These are phyloP conservation scores for Umimayanthus chanpuru DNA, from an alignment of 92 coral and sea anemone genomes.

Conservation along the genomic window DNA sequence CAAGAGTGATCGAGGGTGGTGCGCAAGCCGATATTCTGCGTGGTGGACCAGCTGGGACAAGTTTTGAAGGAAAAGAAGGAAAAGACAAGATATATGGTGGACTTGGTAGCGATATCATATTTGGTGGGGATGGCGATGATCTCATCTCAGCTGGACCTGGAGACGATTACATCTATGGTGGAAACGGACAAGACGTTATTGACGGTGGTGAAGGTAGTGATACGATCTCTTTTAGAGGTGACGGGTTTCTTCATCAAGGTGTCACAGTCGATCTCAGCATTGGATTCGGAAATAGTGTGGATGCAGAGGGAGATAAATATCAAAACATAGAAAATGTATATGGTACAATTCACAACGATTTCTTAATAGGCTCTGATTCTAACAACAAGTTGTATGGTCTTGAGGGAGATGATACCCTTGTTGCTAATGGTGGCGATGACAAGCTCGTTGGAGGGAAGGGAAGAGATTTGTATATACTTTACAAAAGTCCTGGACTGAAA, in stretches of 20 bases:
- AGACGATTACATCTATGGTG: no score
- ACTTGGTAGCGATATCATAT: background rate
- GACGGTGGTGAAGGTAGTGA: no score
- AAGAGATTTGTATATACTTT: constrained; percentile 41
- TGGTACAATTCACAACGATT: constrained; percentile 60
- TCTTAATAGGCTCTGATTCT: constrained; percentile 41
- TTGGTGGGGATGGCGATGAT: background rate
- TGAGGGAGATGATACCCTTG: constrained; percentile 46
- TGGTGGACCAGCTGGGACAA: background rate
- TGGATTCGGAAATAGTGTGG: no score
- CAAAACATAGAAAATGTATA: constrained; percentile 57
- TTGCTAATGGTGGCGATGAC: constrained; percentile 51
- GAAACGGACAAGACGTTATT: no score
- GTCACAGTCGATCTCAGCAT: no score
- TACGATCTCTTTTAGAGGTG: no score
- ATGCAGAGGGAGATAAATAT: background rate
- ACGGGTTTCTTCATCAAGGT: no score
- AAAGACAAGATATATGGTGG: background rate
- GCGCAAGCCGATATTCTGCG: background rate
- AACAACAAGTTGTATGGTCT: constrained; percentile 12
- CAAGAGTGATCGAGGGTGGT: background rate
- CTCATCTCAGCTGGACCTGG: background rate
- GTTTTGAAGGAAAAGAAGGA: background rate
- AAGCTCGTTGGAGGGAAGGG: constrained; percentile 62
- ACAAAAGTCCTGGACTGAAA: constrained; percentile 51